Conservation (phyloP, 2,113 vertebrate genomes). For the Madoqua kirkii region DNA sequence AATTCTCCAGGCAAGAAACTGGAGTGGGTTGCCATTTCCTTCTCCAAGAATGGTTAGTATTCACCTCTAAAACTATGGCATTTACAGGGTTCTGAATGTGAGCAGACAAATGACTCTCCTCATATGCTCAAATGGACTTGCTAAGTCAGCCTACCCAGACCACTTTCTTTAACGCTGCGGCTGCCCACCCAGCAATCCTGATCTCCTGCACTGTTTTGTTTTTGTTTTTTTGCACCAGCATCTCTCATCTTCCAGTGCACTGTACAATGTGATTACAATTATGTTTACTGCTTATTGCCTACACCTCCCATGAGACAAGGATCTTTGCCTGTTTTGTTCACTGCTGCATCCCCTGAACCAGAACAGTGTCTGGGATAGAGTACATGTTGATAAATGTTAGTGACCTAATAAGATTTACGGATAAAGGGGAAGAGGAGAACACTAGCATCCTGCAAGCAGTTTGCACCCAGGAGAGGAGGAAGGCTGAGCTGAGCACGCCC, state of each 20-base stretch:
- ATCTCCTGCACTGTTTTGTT: background rate
- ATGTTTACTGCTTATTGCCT: background rate
- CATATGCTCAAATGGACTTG: background rate
- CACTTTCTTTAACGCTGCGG: accelerated
- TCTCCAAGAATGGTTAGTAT: background rate
- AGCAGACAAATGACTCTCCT: background rate
- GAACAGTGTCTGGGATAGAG: background rate
- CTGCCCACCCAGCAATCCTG: background rate
- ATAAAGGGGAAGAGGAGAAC: background rate
- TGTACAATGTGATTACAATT: background rate
- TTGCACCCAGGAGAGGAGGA: background rate
- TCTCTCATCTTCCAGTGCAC: background rate
- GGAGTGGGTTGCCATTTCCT: background rate
- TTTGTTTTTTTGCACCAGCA: background rate
- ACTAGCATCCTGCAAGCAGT: background rate
- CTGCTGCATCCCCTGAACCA: background rate
- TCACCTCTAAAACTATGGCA: accelerated
- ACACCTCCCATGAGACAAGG: background rate
- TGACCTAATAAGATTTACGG: background rate
- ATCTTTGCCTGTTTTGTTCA: background rate
- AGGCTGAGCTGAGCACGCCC: background rate
- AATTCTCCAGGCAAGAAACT: background rate
- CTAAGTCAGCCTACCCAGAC: background rate
- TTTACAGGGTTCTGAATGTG: background rate
- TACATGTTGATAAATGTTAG: background rate